phyloP scores from a whole-genome alignment of 2,888 invertebrate genomes.

The Odontomyia ornata region DNA sequence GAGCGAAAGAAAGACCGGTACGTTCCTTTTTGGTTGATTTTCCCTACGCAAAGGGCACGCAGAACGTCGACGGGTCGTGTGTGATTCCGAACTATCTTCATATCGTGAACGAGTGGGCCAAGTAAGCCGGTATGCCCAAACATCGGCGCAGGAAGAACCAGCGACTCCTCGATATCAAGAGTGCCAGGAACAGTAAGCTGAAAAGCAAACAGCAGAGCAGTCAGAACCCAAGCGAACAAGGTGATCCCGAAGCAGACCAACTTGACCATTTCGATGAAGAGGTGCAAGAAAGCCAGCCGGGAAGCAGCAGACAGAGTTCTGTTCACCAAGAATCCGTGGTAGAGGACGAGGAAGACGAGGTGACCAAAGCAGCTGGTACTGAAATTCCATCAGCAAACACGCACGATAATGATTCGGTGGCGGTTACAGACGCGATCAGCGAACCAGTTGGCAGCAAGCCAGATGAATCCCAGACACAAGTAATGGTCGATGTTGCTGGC shows the following conservation, averaged over 20 bases:
- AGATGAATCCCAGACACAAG: slow-evolving; percentile 4
- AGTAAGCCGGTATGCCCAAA: slow-evolving; percentile 47
- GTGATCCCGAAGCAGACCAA: slow-evolving; percentile 2
- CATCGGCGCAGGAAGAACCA: slow-evolving; percentile 48
- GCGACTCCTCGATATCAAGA: slow-evolving; percentile 28
- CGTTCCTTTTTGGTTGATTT: neutral
- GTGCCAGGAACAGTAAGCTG: slow-evolving; percentile 21
- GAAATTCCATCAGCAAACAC: neutral
- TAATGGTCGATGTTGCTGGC: slow-evolving; percentile 12
- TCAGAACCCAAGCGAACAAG: neutral
- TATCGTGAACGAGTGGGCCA: neutral
- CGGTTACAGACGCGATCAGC: neutral
- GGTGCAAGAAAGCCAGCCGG: slow-evolving; percentile 31
- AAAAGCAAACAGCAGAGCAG: neutral
- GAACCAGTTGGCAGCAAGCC: slow-evolving; percentile 17
- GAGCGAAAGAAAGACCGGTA: slow-evolving; percentile 12
- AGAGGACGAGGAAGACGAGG: neutral
- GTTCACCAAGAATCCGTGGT: neutral
- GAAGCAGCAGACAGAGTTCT: slow-evolving; percentile 33
- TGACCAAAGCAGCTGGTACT: neutral
- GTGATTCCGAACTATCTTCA: slow-evolving; percentile 9
- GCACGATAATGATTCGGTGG: neutral
- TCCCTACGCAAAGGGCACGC: slow-evolving; percentile 17
- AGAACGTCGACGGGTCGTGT: slow-evolving; percentile 20
- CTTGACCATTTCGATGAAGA: slow-evolving; percentile 13